Base-by-base conservation (phyloP, 2,797 vertebrate genomes). In the Sandelia bainsii region DNA sequence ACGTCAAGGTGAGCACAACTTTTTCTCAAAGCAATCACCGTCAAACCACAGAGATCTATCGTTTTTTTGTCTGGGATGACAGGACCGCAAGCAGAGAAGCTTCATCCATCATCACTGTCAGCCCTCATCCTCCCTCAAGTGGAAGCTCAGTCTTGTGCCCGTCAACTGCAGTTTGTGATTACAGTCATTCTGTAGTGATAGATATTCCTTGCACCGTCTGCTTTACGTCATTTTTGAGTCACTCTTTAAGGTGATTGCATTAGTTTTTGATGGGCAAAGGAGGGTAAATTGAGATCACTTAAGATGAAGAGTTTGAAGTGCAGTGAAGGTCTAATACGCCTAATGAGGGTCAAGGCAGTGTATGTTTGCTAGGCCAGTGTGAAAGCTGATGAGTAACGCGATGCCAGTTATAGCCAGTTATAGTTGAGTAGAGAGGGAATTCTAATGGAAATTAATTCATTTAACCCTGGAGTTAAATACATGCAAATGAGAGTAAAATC, bases 1-100 rank as follows among this genome's bases (percentile, higher is more conserved):
- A 96, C 75, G 95, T 99, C 81, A 99, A 99, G 97, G 98, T 99
- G 91, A 97, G 96, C 65, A 1, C 63, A 54, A 75, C 82, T 59
- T 71, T 69, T 76, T 53, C 46, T 72, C 1, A 17, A 22, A 62
- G 58, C 52, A 13, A 40, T 62, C 73, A 2, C 45, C 6, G 10
- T 23, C n/a, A 3, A 58, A 70, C 46, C 60, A 40, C 51, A 14
- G 70, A 66, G 75, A 67, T 37, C 25, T 2, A 0, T 25, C 56
- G 29, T 45, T 64, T 57, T 62, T 51, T 62, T 51, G 62, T 51
- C 70, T 5, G 45, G 0, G 17, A 25, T 62, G 57, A 69, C 52
- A 22, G 58, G 32, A 10, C 27, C 0, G 16, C 46, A 8, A 40
- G 45, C 50, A 6, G 32, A 40, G 6, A 10, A 27, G 32, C 64